A percentile compares a stretch with the other conserved stretches of the same genome.
These are phyloP conservation scores for Halichondria panicea DNA, from an alignment of 37 sponge, comb jelly and placozoan species.

Conservation along the genomic window DNA sequence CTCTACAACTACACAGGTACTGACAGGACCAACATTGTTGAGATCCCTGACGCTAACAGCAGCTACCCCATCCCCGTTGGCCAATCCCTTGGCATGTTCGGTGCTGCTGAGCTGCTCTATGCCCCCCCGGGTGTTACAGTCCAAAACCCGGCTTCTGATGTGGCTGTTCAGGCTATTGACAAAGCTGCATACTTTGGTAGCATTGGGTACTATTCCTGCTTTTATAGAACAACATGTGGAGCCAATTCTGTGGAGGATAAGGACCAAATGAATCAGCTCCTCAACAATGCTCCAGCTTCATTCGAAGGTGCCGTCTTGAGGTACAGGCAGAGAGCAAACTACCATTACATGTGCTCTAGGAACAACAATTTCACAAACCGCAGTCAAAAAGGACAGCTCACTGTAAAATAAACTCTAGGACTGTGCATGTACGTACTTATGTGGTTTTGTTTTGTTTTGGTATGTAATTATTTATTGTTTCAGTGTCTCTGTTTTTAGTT, in stretches of 20 bases:
- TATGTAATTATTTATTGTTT: background rate
- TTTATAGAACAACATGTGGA: slow-evolving; percentile 9
- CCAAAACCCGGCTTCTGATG: background rate
- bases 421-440: background rate
- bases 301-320: slow-evolving; percentile 85
- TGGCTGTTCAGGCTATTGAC: slow-evolving; percentile 14
- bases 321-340: slow-evolving; percentile 44
- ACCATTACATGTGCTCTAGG: slow-evolving; percentile 92
- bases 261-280: slow-evolving; percentile 61
- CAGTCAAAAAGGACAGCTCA: slow-evolving; percentile 93
- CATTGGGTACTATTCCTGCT: slow-evolving; percentile 82
- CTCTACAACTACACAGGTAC: slow-evolving; percentile 70
- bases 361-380: slow-evolving; percentile 99
- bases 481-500: too few species aligned
- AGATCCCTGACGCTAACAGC: slow-evolving; percentile 59
- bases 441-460: background rate
- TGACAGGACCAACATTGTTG: slow-evolving; percentile 88
- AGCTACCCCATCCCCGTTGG: slow-evolving; percentile 74
- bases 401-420: slow-evolving; percentile 21
- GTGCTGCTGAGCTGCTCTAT: slow-evolving; percentile 68
- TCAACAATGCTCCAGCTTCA: slow-evolving; percentile 92
- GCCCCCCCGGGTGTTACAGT: background rate
- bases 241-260: slow-evolving; percentile 53
- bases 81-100: slow-evolving; percentile 81
- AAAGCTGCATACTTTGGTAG: slow-evolving; percentile 68